These are phyloP conservation scores for Muschampia plurimacula DNA, from an alignment of 2,888 invertebrate genomes.

Conservation along the genomic window DNA sequence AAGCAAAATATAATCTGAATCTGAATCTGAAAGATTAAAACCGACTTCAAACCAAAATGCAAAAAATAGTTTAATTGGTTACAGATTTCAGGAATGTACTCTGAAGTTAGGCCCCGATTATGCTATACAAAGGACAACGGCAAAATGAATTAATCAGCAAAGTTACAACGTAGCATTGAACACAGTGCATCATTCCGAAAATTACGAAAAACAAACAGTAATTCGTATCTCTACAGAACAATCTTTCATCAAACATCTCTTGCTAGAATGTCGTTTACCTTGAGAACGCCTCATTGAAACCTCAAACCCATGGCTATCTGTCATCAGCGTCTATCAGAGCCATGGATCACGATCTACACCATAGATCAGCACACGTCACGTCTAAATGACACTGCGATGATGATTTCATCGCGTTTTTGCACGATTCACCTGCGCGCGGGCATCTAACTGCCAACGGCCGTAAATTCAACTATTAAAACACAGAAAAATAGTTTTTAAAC, in stretches of 20 bases:
- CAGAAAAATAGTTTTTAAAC: conserved; percentile 29
- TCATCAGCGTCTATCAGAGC: conserved; percentile 50
- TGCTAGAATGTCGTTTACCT: conserved; percentile 37
- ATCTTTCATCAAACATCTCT: conserved; percentile 21
- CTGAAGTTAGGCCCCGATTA: no score
- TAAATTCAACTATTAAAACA: conserved; percentile 23
- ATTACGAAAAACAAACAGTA: conserved; percentile 1
- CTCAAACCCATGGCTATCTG: conserved; percentile 49
- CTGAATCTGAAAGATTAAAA: no score
- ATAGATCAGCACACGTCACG: conserved; percentile 61
- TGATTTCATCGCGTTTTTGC: conserved; percentile 82
- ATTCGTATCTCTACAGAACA: conserved; percentile 10
- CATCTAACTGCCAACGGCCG: conserved; percentile 35
- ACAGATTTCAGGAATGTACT: no score
- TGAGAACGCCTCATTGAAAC: conserved; percentile 43
- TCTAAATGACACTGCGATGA: conserved; percentile 62
- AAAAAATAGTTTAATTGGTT: no score
- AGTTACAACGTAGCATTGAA: not conserved
- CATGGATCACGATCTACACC: conserved; percentile 51
- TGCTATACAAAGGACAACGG: no score
- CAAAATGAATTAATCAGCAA: no score
- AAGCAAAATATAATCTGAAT: no score
- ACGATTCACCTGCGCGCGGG: conserved; percentile 64
- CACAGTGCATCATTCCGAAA: not conserved
- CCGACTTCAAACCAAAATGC: no score